phyloP scores from a whole-genome alignment of 1,140 invertebrate species.

The Panagrolaimus sp. region DNA sequence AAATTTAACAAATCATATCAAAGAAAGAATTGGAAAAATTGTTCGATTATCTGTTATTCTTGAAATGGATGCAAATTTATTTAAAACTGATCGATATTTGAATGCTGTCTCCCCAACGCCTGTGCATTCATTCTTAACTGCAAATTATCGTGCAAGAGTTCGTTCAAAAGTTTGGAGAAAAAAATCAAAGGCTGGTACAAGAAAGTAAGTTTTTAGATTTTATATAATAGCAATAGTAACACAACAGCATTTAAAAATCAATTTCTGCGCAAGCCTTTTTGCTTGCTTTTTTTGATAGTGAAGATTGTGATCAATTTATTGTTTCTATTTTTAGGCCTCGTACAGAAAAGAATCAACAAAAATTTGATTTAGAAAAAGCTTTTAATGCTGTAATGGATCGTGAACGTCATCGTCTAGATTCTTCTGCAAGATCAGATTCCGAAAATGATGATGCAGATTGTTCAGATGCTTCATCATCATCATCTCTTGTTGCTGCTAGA shows the following conservation, averaged over 20 bases:
- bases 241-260: too few species aligned
- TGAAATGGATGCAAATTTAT: slow-evolving; percentile 45
- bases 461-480: neutral
- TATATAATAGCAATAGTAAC: neutral
- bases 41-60: slow-evolving; percentile 43
- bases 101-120: slow-evolving; percentile 55
- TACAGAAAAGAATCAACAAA: slow-evolving; percentile 18
- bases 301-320: too few species aligned
- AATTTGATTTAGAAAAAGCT: slow-evolving; percentile 42
- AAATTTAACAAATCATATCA: slow-evolving; percentile 19
- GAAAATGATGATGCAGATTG: slow-evolving; percentile 12
- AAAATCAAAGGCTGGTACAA: neutral
- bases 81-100: slow-evolving; percentile 47
- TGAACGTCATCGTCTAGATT: slow-evolving; percentile 23
- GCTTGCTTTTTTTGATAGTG: neutral
- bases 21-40: slow-evolving; percentile 37
- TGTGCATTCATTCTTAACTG: slow-evolving; percentile 50
- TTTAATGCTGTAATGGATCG: slow-evolving; percentile 53
- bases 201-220: neutral
- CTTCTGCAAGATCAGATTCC: neutral
- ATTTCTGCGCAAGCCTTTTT: too few species aligned
- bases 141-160: slow-evolving; percentile 50
- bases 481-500: neutral
- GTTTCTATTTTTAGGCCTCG: neutral
- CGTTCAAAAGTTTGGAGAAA: slow-evolving; percentile 35